These are phyloP conservation scores for Phaonia tiefii DNA, from an alignment of 2,888 invertebrate genomes.

Conservation along the genomic window DNA sequence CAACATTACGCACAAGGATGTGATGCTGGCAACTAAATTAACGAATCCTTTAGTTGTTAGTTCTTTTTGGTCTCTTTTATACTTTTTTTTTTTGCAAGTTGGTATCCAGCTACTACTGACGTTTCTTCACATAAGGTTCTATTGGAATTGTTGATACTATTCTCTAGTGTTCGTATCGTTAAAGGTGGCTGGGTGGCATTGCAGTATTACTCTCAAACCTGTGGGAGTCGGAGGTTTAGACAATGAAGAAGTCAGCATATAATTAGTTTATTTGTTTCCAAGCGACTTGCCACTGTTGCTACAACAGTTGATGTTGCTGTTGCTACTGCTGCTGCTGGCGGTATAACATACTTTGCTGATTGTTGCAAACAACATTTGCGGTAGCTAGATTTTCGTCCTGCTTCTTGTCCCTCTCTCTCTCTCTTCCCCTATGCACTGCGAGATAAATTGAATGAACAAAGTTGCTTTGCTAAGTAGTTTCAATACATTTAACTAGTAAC, in stretches of 20 bases:
- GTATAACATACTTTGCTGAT: neutral
- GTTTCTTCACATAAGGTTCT: too few species aligned
- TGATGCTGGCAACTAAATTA: neutral
- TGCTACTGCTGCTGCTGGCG: neutral
- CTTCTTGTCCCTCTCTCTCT: neutral
- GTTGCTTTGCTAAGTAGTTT: neutral
- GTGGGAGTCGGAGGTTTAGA: neutral
- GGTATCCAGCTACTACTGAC: too few species aligned
- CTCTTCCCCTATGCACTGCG: too few species aligned
- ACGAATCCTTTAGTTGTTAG: neutral
- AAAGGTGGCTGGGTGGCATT: too few species aligned
- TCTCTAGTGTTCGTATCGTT: too few species aligned
- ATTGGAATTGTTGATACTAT: neutral
- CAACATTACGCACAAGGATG: neutral
- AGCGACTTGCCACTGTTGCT: neutral
- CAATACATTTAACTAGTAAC: neutral
- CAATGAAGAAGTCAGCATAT: neutral
- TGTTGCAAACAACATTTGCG: neutral
- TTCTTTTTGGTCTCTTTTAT: too few species aligned
- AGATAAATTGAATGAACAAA: conserved; percentile 16
- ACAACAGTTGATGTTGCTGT: neutral
- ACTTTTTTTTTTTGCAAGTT: too few species aligned
- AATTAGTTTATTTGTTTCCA: conserved; percentile 23
- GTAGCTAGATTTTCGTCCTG: neutral
- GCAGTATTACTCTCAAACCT: too few species aligned